Conservation (phyloP, 2,113 vertebrate species). For the Anarrhichthys ocellatus region DNA sequence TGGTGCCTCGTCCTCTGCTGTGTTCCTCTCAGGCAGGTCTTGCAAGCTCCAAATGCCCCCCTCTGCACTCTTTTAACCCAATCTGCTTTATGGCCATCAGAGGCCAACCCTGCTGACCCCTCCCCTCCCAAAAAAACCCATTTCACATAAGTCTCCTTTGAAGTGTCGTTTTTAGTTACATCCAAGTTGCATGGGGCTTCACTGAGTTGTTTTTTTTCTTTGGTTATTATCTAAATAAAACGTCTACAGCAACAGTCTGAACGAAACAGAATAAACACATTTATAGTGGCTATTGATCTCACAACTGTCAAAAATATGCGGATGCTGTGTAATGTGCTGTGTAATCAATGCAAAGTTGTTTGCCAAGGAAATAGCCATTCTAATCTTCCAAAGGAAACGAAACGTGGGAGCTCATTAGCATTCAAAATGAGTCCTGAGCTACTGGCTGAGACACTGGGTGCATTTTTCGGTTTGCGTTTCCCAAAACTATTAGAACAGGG, state of each 20-base stretch:
- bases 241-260: not conserved
- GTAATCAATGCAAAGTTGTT: slow-evolving; percentile 42
- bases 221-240: slow-evolving; percentile 10
- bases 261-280: not conserved
- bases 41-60: slow-evolving; percentile 23
- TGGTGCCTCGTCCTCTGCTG: slow-evolving; percentile 65
- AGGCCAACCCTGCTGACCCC: slow-evolving; percentile 30
- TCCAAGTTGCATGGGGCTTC: slow-evolving; percentile 26
- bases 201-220: not conserved
- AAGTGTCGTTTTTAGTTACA: slow-evolving; percentile 59
- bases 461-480: slow-evolving; percentile 1
- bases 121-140: not conserved
- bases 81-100: slow-evolving; percentile 22
- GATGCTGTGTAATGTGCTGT: slow-evolving; percentile 26
- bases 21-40: slow-evolving; percentile 71
- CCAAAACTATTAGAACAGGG: not conserved
- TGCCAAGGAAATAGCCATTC: slow-evolving; percentile 28
- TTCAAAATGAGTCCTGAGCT: slow-evolving; percentile 26
- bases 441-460: not conserved
- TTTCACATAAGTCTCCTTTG: slow-evolving; percentile 49
- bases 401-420: slow-evolving; percentile 32
- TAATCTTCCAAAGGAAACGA: slow-evolving; percentile 26
- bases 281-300: not conserved
- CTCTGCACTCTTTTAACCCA: slow-evolving; percentile 34
- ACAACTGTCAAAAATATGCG: slow-evolving; percentile 16